Percentiles rank a stretch among this genome's conserved stretches.
phyloP scores from a whole-genome alignment of 2,113 vertebrate species.

The Cyphomyrus plagiostoma region DNA sequence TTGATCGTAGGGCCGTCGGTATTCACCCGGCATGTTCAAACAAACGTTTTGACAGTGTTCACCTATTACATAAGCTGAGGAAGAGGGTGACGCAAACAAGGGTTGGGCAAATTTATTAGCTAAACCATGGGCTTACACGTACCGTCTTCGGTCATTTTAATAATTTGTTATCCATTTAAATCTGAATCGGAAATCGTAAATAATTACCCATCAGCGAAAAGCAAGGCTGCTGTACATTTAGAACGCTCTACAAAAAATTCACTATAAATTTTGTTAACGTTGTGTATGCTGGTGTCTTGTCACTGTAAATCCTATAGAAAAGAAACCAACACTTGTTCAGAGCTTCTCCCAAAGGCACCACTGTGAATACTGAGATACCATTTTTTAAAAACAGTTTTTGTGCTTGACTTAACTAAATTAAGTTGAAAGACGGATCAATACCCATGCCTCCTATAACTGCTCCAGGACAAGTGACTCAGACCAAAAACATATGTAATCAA shows the following conservation, averaged over 20 bases:
- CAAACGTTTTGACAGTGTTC: background rate
- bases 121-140: background rate
- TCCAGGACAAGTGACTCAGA: background rate
- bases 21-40: slow-evolving; percentile 3
- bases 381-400: background rate
- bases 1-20: background rate
- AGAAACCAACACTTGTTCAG: background rate
- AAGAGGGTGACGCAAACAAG: slow-evolving; percentile 6
- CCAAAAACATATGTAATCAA: background rate
- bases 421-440: background rate
- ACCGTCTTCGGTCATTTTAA: background rate
- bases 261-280: background rate
- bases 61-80: background rate
- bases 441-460: background rate
- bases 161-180: background rate
- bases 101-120: background rate
- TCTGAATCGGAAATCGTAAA: background rate
- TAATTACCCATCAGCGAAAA: background rate
- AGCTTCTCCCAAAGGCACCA: background rate
- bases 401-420: background rate
- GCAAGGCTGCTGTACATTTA: background rate
- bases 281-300: background rate
- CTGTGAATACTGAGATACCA: background rate
- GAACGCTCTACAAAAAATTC: background rate
- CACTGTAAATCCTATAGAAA: background rate